A percentile compares a stretch with the other conserved stretches of the same genome.
Evolutionary conservation across 2,113 vertebrate genomes (phyloP).

Genomic region (Romanogobio albipinnatus): DNA sequence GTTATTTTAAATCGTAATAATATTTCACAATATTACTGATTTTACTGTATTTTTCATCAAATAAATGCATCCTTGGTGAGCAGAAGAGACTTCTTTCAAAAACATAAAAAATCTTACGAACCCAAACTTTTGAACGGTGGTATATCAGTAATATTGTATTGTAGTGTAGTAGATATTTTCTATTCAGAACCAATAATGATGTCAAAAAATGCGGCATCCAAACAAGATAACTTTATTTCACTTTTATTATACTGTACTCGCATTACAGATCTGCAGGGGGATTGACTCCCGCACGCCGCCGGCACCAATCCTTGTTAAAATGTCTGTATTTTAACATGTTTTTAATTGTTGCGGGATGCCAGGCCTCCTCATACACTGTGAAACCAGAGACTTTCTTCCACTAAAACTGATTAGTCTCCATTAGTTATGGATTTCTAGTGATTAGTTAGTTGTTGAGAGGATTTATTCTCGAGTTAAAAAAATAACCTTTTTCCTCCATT

Average conservation of each 20-base stretch:
- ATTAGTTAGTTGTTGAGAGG: slow-evolving; percentile 41
- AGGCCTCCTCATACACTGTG: slow-evolving; percentile 47
- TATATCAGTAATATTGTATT: not conserved
- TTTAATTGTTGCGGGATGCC: not conserved
- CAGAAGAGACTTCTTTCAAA: not conserved
- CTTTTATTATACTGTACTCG: no score
- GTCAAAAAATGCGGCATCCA: no score
- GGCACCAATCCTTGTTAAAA: not conserved
- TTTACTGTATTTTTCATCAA: not conserved
- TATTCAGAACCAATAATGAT: no score
- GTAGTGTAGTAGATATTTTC: no score
- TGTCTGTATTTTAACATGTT: not conserved
- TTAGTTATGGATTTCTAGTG: slow-evolving; percentile 35
- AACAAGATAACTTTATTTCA: no score
- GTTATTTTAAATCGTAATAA: not conserved
- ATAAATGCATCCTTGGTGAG: not conserved
- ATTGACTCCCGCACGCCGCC: not conserved
- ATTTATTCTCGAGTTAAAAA: slow-evolving; percentile 28
- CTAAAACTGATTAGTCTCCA: slow-evolving; percentile 31
- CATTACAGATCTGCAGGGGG: not conserved
- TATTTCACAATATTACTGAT: no score
- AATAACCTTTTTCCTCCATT: slow-evolving; percentile 43
- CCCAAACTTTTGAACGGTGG: not conserved
- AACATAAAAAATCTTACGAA: not conserved
- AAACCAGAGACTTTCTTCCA: slow-evolving; percentile 35